Evolutionary conservation across 1,140 invertebrate species (phyloP), one percentile per base, ranked within the genome.

Genomic region (Bemisia tabaci): DNA sequence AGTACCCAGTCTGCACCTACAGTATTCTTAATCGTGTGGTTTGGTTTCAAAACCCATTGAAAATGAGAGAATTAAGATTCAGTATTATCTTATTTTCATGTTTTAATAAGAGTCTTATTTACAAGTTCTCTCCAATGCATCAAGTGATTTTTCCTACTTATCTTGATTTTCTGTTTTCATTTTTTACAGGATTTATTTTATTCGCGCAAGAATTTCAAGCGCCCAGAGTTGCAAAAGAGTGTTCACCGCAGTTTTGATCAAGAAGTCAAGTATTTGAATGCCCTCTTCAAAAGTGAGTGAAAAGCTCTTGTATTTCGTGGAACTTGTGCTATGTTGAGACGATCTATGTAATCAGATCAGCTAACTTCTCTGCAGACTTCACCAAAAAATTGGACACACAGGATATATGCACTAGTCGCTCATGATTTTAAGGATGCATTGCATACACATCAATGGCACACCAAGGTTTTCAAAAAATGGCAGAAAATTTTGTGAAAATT

Each of bases 131-230:
- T 12, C 12, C 12, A 22, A 12, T 12, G 12, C 24, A 22, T 22
- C n/a, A 25, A 12, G 12, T 12, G 12, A 12, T 12, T 62, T 62
- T 62, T 62, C 12, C 61, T 22, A 22, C 12, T 62, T 12, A 62
- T 12, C 12, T 62, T 12, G 22, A 12, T 25, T 62, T 62, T 12
- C 27, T 65, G 2, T 5, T 68, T 68, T 59, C 70, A 71, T 70
- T 69, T 74, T 65, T 84, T 87, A 58, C 82, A 95, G 83, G 92
- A 97, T 79, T 81, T 97, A 48, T 97, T 96, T 79, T 98, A 98
- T 76, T 97, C 95, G 0, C 82, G 95, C 1, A 95, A 98, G 77
- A 98, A 98, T 77, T 99, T 96, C 76, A 89, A 94, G 68, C 80
- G 90, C 24, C 96, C 97, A 1, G 90, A 95, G 71, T 80, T 95